Percentiles rank a stretch among this genome's conserved stretches.
Conservation (phyloP, 2,113 vertebrate genomes). For the Erinaceus europaeus region DNA sequence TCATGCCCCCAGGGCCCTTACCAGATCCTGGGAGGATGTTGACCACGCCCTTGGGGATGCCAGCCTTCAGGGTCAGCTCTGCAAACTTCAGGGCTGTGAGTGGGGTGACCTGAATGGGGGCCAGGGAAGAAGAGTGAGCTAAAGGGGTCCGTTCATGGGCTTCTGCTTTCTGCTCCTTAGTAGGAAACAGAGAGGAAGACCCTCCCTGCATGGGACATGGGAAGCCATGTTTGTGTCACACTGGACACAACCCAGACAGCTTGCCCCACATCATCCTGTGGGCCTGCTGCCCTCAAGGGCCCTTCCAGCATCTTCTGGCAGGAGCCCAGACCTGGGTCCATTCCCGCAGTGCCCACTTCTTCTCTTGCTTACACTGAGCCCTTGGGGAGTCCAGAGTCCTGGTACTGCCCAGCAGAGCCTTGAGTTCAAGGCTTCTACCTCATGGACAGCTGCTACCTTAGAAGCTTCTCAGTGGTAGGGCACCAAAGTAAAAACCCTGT, state of each 20-base stretch:
- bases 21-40: slow-evolving; percentile 91
- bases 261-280: no score
- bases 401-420: background rate
- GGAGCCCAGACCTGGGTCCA: background rate
- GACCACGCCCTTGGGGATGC: slow-evolving; percentile 89
- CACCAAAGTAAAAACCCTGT: no score
- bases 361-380: background rate
- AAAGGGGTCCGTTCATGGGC: background rate
- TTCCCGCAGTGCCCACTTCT: no score
- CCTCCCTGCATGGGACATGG: background rate
- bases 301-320: background rate
- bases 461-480: no score
- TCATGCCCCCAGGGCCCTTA: slow-evolving; percentile 27
- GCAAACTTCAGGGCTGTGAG: slow-evolving; percentile 91
- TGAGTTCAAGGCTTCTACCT: no score
- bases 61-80: slow-evolving; percentile 86
- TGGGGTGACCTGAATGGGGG: slow-evolving; percentile 85
- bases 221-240: background rate
- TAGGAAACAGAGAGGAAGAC: background rate
- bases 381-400: background rate
- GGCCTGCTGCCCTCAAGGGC: background rate
- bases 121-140: background rate
- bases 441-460: no score
- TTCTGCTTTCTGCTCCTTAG: background rate
- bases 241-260: background rate